phyloP scores from a whole-genome alignment of 1,140 invertebrate species.

The Brachystomella parvula region DNA sequence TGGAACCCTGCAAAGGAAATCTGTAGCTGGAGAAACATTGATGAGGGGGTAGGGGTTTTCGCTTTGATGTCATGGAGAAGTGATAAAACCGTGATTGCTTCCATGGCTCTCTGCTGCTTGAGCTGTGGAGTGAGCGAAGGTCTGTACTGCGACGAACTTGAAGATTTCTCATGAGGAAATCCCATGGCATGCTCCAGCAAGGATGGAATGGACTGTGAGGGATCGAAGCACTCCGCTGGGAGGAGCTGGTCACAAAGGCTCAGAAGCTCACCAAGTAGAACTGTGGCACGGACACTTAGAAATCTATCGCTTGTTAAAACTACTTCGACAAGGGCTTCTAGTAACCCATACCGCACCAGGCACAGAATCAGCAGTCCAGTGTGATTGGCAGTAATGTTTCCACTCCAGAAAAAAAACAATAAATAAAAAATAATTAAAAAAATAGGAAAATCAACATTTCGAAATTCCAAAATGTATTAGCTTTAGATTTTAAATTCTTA shows the following conservation, averaged over 20 bases:
- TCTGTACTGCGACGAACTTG: neutral
- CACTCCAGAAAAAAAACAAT: slow-evolving; percentile 49
- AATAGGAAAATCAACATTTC: neutral
- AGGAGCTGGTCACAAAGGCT: slow-evolving; percentile 74
- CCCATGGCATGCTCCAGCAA: slow-evolving; percentile 49
- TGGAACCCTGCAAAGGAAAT: slow-evolving; percentile 22
- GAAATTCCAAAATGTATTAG: neutral
- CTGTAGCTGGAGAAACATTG: slow-evolving; percentile 30
- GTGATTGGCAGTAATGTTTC: slow-evolving; percentile 86
- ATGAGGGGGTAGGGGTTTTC: slow-evolving; percentile 19
- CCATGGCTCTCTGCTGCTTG: slow-evolving; percentile 51
- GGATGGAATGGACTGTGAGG: slow-evolving; percentile 70
- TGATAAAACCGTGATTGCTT: slow-evolving; percentile 65
- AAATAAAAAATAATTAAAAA: neutral
- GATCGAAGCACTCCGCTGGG: slow-evolving; percentile 71
- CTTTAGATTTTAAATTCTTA: slow-evolving; percentile 28
- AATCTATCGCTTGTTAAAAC: slow-evolving; percentile 79
- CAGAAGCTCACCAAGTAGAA: slow-evolving; percentile 76
- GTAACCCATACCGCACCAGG: slow-evolving; percentile 73
- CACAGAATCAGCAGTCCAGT: slow-evolving; percentile 77
- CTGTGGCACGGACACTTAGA: slow-evolving; percentile 79
- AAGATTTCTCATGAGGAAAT: slow-evolving; percentile 2
- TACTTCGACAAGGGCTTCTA: slow-evolving; percentile 83
- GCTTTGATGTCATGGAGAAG: slow-evolving; percentile 33
- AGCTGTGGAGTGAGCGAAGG: slow-evolving; percentile 3